These are phyloP conservation scores for Ophthalmolycus amberensis DNA, from an alignment of 2,113 vertebrate species.

Conservation along the genomic window DNA sequence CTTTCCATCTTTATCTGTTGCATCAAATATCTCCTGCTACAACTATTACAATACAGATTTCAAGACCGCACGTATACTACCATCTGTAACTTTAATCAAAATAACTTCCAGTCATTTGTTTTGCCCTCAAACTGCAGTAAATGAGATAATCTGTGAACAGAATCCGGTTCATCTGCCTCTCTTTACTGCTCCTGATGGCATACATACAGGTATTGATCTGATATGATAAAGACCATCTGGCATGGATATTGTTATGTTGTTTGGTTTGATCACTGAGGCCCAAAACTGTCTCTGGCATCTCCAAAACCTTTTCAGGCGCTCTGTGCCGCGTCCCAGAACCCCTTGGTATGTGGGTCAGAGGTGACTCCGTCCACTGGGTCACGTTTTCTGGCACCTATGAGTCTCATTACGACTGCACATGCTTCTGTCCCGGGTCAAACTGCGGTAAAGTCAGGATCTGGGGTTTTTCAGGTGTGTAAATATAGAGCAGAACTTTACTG, in stretches of 20 bases:
- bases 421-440: neutral
- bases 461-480: neutral
- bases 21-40: neutral
- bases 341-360: constrained; percentile 24
- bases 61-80: too few species aligned
- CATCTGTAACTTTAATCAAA: too few species aligned
- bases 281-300: neutral
- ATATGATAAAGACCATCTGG: too few species aligned
- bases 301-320: constrained; percentile 12
- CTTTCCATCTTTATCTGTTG: neutral
- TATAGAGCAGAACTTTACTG: neutral
- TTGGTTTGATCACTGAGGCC: neutral
- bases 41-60: neutral
- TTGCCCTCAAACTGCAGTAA: too few species aligned
- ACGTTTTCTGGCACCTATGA: constrained; percentile 4
- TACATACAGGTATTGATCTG: too few species aligned
- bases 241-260: neutral
- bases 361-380: constrained; percentile 20
- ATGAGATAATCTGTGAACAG: too few species aligned
- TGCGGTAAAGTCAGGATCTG: neutral
- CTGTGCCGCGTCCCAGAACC: neutral
- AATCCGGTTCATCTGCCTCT: too few species aligned
- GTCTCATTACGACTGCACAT: neutral
- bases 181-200: too few species aligned
- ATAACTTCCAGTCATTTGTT: too few species aligned